Evolutionary conservation across 2,797 vertebrate genomes (phyloP).

Genomic region (Oophaga sylvatica): DNA sequence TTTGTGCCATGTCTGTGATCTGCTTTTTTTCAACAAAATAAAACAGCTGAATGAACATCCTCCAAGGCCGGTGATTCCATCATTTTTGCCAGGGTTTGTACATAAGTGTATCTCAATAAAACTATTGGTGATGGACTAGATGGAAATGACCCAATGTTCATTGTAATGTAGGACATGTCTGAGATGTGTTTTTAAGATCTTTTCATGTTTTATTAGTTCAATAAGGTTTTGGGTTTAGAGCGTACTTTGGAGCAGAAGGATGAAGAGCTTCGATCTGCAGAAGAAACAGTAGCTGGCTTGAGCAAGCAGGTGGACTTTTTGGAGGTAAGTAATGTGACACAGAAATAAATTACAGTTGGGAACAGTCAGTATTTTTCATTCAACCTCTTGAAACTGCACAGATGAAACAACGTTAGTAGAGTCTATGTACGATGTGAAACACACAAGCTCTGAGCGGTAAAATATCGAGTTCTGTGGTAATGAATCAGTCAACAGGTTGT

Average conservation of each 20-base stretch:
- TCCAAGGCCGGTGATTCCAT: too few relatives aligned
- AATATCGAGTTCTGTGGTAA: too few relatives aligned
- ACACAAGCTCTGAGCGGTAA: too few relatives aligned
- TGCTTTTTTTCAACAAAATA: too few relatives aligned
- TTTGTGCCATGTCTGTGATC: too few relatives aligned
- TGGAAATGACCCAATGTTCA: neutral
- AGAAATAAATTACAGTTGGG: neutral
- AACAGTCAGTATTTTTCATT: neutral
- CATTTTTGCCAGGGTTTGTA: too few relatives aligned
- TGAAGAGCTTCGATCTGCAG: neutral
- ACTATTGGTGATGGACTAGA: too few relatives aligned
- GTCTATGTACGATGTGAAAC: too few relatives aligned
- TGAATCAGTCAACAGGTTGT: too few relatives aligned
- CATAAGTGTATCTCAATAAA: neutral
- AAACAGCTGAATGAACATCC: too few relatives aligned
- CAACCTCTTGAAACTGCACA: neutral
- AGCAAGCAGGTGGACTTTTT: neutral
- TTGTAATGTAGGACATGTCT: neutral
- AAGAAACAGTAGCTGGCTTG: neutral
- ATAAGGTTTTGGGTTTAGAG: neutral
- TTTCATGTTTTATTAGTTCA: neutral
- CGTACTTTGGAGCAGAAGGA: neutral
- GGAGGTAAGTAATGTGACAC: slow-evolving; percentile 1
- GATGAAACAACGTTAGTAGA: too few relatives aligned
- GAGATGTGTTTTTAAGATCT: neutral